These are phyloP conservation scores for Corvus moneduloides DNA, from an alignment of 2,113 vertebrate species.

Conservation along the genomic window DNA sequence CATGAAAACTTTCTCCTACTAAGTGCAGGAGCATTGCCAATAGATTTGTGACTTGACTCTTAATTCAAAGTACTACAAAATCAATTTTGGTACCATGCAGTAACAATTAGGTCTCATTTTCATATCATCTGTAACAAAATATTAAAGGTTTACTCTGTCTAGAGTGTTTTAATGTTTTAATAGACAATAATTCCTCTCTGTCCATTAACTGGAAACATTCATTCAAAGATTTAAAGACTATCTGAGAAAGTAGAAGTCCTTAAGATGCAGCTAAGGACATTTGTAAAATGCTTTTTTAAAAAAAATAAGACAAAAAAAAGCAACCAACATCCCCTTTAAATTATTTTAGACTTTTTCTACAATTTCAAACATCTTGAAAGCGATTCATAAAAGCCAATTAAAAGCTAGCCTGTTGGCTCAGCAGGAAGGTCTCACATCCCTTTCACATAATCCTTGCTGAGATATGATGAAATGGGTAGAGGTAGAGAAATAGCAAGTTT, in stretches of 20 bases:
- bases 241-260: neutral
- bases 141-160: neutral
- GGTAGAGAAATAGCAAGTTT: constrained; percentile 29
- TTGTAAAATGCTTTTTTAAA: neutral
- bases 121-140: neutral
- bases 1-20: neutral
- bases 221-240: neutral
- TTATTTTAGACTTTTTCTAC: neutral
- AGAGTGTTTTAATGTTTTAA: neutral
- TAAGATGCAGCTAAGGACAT: neutral
- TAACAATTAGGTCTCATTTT: neutral
- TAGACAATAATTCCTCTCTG: neutral
- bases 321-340: neutral
- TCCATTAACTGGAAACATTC: neutral
- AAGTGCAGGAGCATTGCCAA: neutral
- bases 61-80: neutral
- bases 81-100: neutral
- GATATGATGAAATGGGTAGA: constrained; percentile 44
- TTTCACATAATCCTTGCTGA: neutral
- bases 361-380: constrained; percentile 29
- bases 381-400: constrained; percentile 67
- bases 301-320: neutral
- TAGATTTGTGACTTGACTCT: neutral
- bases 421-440: neutral
- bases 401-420: constrained; percentile 53